Conservation (phyloP, 2,888 invertebrate genomes). For the Eulithis prunata region DNA sequence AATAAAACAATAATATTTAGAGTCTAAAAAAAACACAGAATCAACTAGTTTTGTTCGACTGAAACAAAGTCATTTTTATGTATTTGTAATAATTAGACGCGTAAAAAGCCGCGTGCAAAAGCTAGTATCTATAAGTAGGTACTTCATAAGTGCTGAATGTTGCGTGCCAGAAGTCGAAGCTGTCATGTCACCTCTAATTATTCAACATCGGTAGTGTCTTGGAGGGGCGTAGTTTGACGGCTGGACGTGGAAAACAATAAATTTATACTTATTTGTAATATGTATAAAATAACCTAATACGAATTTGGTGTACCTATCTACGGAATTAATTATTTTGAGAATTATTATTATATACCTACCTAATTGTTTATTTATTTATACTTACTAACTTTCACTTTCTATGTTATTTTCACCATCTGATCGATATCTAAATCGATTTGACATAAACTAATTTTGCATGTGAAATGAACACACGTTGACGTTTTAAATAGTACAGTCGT, state of each 20-base stretch:
- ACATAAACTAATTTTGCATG: constrained; percentile 7
- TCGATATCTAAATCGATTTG: not conserved
- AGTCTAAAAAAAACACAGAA: too few relatives aligned
- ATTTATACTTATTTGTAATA: not conserved
- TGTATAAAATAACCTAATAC: too few relatives aligned
- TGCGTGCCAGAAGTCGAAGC: constrained; percentile 15
- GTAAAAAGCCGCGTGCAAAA: not conserved
- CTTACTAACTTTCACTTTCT: too few relatives aligned
- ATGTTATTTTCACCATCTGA: not conserved
- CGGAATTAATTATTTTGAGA: too few relatives aligned
- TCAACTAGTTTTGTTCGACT: too few relatives aligned
- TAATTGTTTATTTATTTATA: too few relatives aligned
- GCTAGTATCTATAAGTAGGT: not conserved
- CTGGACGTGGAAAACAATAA: constrained; percentile 4
- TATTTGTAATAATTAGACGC: too few relatives aligned
- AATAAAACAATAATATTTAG: too few relatives aligned
- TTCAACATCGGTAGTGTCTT: constrained; percentile 2
- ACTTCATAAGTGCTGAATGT: not conserved
- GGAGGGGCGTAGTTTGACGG: constrained; percentile 9
- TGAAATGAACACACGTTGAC: constrained; percentile 1
- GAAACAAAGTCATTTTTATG: too few relatives aligned
- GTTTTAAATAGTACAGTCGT: constrained; percentile 23
- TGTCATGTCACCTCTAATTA: constrained; percentile 18
- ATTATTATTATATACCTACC: too few relatives aligned
- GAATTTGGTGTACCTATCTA: too few relatives aligned